Evolutionary conservation across 2,888 invertebrate genomes (phyloP).

Genomic region (Elmis aenea): DNA sequence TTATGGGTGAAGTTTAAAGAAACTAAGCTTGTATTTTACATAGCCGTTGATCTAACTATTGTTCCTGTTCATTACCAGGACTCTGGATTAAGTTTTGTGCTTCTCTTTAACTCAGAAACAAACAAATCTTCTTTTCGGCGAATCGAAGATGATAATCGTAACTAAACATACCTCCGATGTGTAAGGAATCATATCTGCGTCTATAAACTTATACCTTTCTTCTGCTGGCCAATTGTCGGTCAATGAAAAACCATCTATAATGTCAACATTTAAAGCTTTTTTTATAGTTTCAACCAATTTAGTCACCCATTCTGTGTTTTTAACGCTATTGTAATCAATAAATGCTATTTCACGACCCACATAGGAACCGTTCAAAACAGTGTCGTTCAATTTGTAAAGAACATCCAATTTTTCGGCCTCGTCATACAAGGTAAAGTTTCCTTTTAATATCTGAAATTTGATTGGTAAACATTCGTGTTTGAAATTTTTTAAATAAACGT

Average conservation of each 20-base stretch:
- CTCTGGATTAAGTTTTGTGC: too few species aligned
- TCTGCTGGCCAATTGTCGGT: conserved; percentile 56
- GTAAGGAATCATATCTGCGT: conserved; percentile 47
- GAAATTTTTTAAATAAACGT: conserved; percentile 4
- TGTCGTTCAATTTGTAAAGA: too few species aligned
- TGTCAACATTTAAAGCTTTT: conserved; percentile 1
- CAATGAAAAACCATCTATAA: conserved; percentile 48
- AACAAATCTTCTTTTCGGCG: too few species aligned
- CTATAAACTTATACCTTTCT: conserved; percentile 38
- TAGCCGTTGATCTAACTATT: too few species aligned
- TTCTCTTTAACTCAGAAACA: too few species aligned
- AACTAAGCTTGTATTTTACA: too few species aligned
- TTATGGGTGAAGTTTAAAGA: too few species aligned
- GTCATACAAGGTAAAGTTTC: conserved; percentile 25
- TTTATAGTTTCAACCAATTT: conserved; percentile 10
- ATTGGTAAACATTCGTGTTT: background rate
- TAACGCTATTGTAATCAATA: conserved; percentile 8
- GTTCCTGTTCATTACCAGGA: too few species aligned
- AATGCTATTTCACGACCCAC: conserved; percentile 29
- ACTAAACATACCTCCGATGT: conserved; percentile 53
- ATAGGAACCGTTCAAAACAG: conserved; percentile 32
- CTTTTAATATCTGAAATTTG: conserved; percentile 8
- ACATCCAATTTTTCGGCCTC: conserved; percentile 25
- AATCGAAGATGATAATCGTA: too few species aligned
- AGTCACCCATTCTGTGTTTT: conserved; percentile 19